These are phyloP conservation scores for Criorhina ranunculi DNA, from an alignment of 2,888 invertebrate genomes.

Conservation along the genomic window DNA sequence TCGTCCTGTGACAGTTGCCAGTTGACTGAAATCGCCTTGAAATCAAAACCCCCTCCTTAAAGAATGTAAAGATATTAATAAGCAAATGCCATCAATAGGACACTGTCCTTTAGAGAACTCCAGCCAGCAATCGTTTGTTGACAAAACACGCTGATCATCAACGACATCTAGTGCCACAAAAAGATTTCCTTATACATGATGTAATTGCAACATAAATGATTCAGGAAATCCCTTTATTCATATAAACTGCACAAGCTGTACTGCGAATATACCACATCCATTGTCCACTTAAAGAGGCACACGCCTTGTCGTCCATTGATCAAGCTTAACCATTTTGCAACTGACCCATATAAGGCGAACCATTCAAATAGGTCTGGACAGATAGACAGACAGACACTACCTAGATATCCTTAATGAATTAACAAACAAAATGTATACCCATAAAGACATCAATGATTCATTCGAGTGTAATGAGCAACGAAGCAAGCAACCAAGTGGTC, in stretches of 20 bases:
- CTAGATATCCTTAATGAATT: conserved; percentile 42
- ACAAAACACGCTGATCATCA: too few relatives aligned
- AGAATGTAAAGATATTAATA: too few relatives aligned
- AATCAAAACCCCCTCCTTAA: too few relatives aligned
- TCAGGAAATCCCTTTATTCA: conserved; percentile 8
- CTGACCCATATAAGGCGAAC: conserved; percentile 28
- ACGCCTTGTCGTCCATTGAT: not conserved
- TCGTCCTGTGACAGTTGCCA: too few relatives aligned
- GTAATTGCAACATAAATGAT: too few relatives aligned
- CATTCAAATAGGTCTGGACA: conserved; percentile 17
- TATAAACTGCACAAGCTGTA: not conserved
- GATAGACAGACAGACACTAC: not conserved
- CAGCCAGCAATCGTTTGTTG: too few relatives aligned
- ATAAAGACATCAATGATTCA: conserved; percentile 60
- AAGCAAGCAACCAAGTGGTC: conserved; percentile 43
- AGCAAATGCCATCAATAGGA: too few relatives aligned
- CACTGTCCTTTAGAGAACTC: too few relatives aligned
- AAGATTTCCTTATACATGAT: too few relatives aligned
- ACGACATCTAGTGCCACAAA: too few relatives aligned
- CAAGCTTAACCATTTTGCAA: not conserved
- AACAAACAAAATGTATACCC: conserved; percentile 17
- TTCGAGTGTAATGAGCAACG: conserved; percentile 43
- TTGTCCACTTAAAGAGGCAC: not conserved
- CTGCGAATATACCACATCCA: not conserved
- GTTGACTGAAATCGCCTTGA: too few relatives aligned